Base-by-base conservation (phyloP, 2,797 vertebrate genomes). In the Glossophaga mutica region DNA sequence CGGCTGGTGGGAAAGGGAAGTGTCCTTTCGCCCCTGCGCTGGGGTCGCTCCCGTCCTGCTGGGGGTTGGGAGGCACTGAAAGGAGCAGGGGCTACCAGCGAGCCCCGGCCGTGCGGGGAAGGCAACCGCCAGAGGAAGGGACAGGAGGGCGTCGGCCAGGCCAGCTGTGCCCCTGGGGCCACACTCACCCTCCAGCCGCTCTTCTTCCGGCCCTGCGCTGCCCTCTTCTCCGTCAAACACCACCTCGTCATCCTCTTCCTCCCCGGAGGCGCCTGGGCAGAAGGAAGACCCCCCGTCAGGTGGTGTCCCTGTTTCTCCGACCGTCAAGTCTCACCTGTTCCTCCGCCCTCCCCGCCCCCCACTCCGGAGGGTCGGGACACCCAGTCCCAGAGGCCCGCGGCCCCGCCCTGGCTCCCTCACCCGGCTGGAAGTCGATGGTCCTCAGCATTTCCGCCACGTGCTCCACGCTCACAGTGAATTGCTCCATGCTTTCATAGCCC, bases 401-500 rank as follows among this genome's bases (percentile, higher is more conserved):
- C 10, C 37, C 73, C 59, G 57, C 10, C 14, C 68, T 2, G 22
- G 16, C 19, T 29, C 32, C 57, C 94, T 94, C 96, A 99, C 99
- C 98, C 24, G 98, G 96, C 94, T 98, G 98, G 98, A 99, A 99
- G 97, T 99, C 98, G 0, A 99, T 99, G 97, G 98, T 99, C 89
- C 98, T 98, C 97, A 99, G 98, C 98, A 98, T 98, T 87, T 98
- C 98, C 0, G 98, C 98, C 83, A 99, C 98, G 1, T 98, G 97
- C 76, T 99, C 98, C 4, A 99, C 98, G 0, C 98, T 98, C 92
- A 99, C 95, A 32, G 95, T 95, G 83, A 99, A 99, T 65, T 99
- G 99, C 91, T 98, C 99, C 99, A 99, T 99, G 70, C 98, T 99
- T 97, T 99, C 99, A 0, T 98, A 99, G 62, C 99, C 98, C 0